Conservation (phyloP, 2,113 vertebrate genomes). For the Rhynchopsitta pachyrhyncha region DNA sequence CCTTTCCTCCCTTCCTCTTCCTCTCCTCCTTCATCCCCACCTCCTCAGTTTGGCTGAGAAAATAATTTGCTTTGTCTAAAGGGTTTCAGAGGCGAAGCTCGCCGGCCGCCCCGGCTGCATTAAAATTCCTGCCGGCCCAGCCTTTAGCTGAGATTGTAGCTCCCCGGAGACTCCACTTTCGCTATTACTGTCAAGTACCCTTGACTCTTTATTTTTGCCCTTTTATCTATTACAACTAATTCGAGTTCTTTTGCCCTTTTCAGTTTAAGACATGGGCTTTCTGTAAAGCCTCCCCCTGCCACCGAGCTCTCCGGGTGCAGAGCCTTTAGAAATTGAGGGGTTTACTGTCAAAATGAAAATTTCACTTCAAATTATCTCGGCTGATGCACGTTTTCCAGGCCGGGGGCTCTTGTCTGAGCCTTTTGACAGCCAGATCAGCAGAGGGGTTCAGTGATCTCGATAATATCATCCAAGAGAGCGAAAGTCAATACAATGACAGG, state of each 20-base stretch:
- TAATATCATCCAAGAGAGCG: conserved; percentile 90
- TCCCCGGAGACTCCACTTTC: conserved; percentile 92
- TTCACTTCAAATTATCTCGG: conserved; percentile 94
- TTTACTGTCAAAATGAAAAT: conserved; percentile 95
- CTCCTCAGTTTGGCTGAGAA: conserved; percentile 49
- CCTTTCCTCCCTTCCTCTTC: neutral
- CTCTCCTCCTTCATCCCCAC: neutral
- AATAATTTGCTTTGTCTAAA: conserved; percentile 80
- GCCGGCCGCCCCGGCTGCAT: conserved; percentile 81
- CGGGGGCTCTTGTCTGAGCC: conserved; percentile 87
- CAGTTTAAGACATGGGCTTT: conserved; percentile 91
- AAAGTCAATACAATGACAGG: conserved; percentile 94
- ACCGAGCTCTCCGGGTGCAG: conserved; percentile 76
- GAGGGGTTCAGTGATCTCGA: conserved; percentile 88
- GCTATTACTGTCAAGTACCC: conserved; percentile 99
- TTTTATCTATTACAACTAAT: conserved; percentile 99
- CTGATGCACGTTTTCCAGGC: conserved; percentile 87
- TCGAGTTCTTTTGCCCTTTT: conserved; percentile 99
- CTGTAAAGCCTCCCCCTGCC: conserved; percentile 83
- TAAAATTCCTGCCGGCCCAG: conserved; percentile 90
- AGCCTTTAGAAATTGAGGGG: conserved; percentile 89
- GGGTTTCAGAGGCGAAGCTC: conserved; percentile 66
- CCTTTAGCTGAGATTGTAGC: conserved; percentile 73
- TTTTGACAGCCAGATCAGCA: conserved; percentile 92
- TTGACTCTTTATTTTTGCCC: conserved; percentile 98